Evolutionary conservation across 2,888 invertebrate genomes (phyloP).

Genomic region (Lithosia quadra): DNA sequence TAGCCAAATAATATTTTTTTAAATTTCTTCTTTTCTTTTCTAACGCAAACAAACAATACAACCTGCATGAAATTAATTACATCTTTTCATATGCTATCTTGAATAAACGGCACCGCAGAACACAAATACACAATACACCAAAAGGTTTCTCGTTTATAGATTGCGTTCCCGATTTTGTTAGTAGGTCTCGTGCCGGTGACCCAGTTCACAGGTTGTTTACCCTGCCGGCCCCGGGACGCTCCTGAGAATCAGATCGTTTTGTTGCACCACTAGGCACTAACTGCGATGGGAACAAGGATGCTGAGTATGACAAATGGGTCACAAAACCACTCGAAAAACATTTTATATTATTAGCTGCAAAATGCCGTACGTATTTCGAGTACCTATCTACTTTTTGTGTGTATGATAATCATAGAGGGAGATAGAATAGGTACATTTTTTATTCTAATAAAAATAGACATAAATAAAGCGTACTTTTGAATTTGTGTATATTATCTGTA

Average conservation of each 20-base stretch:
- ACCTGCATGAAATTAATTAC: not conserved
- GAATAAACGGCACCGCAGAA: slow-evolving; percentile 14
- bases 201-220: slow-evolving; percentile 62
- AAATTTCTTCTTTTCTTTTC: not conserved
- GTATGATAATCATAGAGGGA: not conserved
- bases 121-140: slow-evolving; percentile 5
- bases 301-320: slow-evolving; percentile 15
- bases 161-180: slow-evolving; percentile 59
- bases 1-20: not conserved
- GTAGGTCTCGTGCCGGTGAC: slow-evolving; percentile 67
- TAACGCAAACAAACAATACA: not conserved
- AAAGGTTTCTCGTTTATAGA: slow-evolving; percentile 37
- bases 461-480: not conserved
- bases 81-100: not conserved
- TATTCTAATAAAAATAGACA: not conserved
- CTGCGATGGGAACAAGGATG: slow-evolving; percentile 14
- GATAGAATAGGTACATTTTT: not conserved
- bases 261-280: slow-evolving; percentile 21
- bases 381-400: too few relatives aligned
- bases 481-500: too few relatives aligned
- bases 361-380: not conserved
- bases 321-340: not conserved
- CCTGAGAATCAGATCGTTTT: slow-evolving; percentile 16
- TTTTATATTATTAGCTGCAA: not conserved
- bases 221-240: slow-evolving; percentile 31